Evolutionary conservation across 1,140 invertebrate species (phyloP).

Genomic region (Drosophila truncata): DNA sequence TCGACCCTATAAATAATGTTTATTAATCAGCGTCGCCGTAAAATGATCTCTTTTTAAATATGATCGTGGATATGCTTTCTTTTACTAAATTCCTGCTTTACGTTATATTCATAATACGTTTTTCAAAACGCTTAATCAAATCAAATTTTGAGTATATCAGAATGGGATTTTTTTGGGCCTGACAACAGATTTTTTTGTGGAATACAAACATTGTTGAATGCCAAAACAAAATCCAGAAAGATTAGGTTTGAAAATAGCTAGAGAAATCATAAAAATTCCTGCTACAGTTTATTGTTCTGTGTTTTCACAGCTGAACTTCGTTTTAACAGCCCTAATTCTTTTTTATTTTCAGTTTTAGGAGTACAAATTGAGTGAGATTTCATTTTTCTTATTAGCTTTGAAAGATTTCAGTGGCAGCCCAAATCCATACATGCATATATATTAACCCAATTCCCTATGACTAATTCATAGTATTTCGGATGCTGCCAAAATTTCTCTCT

Average conservation of each 20-base stretch:
- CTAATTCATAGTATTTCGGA: slow-evolving; percentile 24
- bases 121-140: too few relatives aligned
- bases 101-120: neutral
- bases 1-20: too few relatives aligned
- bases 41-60: neutral
- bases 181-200: slow-evolving; percentile 1
- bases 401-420: slow-evolving; percentile 11
- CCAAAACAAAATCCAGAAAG: slow-evolving; percentile 3
- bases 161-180: neutral
- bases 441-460: slow-evolving; percentile 27
- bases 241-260: neutral
- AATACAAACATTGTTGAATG: neutral
- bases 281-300: neutral
- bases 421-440: slow-evolving; percentile 16
- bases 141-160: neutral
- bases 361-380: neutral
- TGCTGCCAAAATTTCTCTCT: slow-evolving; percentile 34
- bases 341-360: neutral
- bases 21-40: too few relatives aligned
- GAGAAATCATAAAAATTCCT: neutral
- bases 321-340: neutral
- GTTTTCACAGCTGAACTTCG: too few relatives aligned
- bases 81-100: neutral
- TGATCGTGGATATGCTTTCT: neutral
- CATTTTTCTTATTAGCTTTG: neutral